Percentiles rank a stretch among this genome's conserved stretches.
phyloP scores from a whole-genome alignment of 2,888 invertebrate genomes.

The Biston stratarius region DNA sequence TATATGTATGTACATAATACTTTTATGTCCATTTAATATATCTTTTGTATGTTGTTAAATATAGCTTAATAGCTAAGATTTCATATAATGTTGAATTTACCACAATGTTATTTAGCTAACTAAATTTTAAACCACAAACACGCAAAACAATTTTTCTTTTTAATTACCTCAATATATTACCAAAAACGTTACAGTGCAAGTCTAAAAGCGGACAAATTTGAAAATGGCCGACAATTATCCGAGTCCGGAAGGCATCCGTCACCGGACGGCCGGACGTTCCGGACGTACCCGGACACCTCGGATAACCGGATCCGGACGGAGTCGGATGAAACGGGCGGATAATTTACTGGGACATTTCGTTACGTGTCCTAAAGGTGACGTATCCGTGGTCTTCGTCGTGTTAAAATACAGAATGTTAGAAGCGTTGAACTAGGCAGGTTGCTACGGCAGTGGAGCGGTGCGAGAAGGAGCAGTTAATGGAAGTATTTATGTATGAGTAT shows the following conservation, averaged over 20 bases:
- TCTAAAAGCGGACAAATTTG: conserved; percentile 58
- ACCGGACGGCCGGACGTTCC: conserved; percentile 47
- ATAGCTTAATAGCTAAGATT: too few species aligned
- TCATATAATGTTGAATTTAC: too few species aligned
- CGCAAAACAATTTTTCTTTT: conserved; percentile 20
- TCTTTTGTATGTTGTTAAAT: too few species aligned
- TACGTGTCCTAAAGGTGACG: conserved; percentile 35
- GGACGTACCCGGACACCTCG: conserved; percentile 53
- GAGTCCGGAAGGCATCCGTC: conserved; percentile 62
- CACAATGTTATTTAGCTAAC: too few species aligned
- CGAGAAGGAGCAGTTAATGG: too few species aligned
- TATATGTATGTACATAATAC: too few species aligned
- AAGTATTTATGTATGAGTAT: too few species aligned
- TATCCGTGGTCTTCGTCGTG: conserved; percentile 18
- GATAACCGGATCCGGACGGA: conserved; percentile 54
- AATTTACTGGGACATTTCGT: conserved; percentile 57
- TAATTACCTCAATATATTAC: conserved; percentile 47
- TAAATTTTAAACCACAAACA: conserved; percentile 25
- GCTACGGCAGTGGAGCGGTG: too few species aligned
- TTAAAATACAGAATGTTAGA: not conserved
- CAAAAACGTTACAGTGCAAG: conserved; percentile 38
- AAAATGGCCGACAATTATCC: conserved; percentile 59
- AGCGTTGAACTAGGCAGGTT: too few species aligned
- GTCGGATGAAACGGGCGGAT: conserved; percentile 57
- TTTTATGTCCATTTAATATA: too few species aligned